Conservation (phyloP, 2,113 vertebrate genomes). For the Puffinus mauretanicus region DNA sequence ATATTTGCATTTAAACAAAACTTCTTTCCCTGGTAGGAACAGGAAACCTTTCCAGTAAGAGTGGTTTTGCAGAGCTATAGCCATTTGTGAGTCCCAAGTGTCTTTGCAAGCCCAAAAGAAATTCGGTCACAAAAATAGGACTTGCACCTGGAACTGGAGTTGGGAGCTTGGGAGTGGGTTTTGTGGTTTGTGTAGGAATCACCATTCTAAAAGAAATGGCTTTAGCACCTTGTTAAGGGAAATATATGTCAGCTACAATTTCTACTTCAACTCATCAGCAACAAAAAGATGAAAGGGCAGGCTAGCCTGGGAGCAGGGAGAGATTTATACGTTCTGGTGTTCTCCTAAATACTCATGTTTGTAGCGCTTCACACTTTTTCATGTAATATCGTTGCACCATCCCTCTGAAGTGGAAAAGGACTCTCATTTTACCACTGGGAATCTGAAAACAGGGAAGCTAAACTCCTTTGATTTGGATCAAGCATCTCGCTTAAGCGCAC, state of each 20-base stretch:
- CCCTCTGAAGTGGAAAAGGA: not conserved
- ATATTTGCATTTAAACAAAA: not conserved
- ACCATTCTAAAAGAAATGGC: not conserved
- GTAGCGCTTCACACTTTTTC: not conserved
- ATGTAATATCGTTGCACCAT: not conserved
- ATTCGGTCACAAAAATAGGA: not conserved
- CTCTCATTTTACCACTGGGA: not conserved
- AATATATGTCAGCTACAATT: not conserved
- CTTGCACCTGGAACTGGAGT: not conserved
- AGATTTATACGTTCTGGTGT: conserved; percentile 1
- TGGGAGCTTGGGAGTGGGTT: not conserved
- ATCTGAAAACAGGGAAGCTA: not conserved
- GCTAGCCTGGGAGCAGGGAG: not conserved
- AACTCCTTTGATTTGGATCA: not conserved
- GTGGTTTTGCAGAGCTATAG: not conserved
- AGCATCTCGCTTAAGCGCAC: not conserved
- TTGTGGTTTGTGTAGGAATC: not conserved
- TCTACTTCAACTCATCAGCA: not conserved
- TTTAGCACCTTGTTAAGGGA: not conserved
- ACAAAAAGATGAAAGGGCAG: not conserved
- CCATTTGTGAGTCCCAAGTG: not conserved
- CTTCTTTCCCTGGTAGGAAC: not conserved
- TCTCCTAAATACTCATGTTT: not conserved
- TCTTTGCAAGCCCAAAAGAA: not conserved
- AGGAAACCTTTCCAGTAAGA: not conserved